A percentile compares a stretch with the other conserved stretches of the same genome.
Evolutionary conservation across 2,113 vertebrate genomes (phyloP).

Genomic region (Empidonax traillii): DNA sequence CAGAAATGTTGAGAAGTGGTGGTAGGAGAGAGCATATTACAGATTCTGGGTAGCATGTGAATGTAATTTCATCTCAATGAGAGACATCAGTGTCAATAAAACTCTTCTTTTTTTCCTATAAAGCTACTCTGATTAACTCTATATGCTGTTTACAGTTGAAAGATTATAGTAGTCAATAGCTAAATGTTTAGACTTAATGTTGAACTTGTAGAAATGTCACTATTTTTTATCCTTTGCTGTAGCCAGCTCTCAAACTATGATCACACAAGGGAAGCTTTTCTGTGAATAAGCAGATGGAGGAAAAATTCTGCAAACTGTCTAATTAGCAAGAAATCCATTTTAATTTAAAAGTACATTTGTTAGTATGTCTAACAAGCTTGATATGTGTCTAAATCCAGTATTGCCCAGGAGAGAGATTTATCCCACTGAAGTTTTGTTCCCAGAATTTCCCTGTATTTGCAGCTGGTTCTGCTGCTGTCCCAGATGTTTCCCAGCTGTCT

Average conservation of each 20-base stretch:
- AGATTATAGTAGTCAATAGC: neutral
- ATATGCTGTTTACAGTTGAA: neutral
- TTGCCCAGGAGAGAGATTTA: neutral
- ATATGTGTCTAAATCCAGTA: neutral
- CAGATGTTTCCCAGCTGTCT: neutral
- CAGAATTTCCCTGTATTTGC: neutral
- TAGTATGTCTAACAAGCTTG: neutral
- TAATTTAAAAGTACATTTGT: neutral
- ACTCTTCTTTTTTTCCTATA: neutral
- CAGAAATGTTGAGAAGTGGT: neutral
- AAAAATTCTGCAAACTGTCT: neutral
- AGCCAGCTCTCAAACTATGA: neutral
- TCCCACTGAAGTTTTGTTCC: neutral
- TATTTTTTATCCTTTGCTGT: neutral
- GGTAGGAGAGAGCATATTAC: neutral
- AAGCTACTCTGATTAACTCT: neutral
- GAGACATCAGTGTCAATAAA: neutral
- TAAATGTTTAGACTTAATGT: neutral
- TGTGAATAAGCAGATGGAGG: neutral
- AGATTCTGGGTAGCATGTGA: neutral
- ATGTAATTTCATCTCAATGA: neutral
- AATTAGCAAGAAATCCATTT: neutral
- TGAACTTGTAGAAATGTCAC: neutral
- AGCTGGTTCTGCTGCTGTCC: neutral
- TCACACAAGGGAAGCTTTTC: neutral